Percentiles rank a stretch among this genome's conserved stretches.
These are phyloP conservation scores for Euglossa dilemma DNA, from an alignment of 1,140 invertebrate genomes.

Conservation along the genomic window DNA sequence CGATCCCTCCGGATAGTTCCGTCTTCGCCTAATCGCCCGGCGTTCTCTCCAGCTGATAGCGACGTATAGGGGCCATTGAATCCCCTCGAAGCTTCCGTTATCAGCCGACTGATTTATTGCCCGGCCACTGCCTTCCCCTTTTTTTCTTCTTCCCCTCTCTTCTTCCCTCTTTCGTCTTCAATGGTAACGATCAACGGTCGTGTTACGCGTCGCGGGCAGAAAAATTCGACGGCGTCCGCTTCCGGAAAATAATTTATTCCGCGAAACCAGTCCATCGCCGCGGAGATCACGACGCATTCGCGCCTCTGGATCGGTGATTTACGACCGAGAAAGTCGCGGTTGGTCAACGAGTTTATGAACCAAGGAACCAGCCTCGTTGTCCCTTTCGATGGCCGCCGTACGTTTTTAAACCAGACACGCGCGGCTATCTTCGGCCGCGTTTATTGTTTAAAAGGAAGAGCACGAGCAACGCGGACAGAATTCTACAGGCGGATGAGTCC, in stretches of 20 bases:
- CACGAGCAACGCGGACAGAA: too few relatives aligned
- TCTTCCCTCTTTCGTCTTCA: conserved; percentile 13
- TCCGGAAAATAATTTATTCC: conserved; percentile 32
- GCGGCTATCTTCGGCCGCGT: background rate
- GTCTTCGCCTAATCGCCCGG: conserved; percentile 63
- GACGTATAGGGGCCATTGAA: conserved; percentile 45
- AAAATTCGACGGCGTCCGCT: conserved; percentile 13
- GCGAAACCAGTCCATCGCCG: background rate
- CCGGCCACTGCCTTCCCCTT: conserved; percentile 17
- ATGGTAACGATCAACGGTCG: conserved; percentile 8
- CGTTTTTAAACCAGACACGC: background rate
- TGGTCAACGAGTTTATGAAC: conserved; percentile 1
- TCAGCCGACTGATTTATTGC: conserved; percentile 55
- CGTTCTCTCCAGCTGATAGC: conserved; percentile 56
- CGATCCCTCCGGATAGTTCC: conserved; percentile 59
- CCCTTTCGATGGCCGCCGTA: background rate
- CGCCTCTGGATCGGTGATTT: conserved; percentile 30
- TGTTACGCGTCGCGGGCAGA: background rate
- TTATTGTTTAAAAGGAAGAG: too few relatives aligned
- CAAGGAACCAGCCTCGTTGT: conserved; percentile 5
- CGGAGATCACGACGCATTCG: background rate
- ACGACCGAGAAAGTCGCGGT: conserved; percentile 20
- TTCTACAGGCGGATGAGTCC: too few relatives aligned
- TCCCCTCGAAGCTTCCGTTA: conserved; percentile 52
- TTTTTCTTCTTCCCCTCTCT: conserved; percentile 1